Percentiles rank a stretch among this genome's conserved stretches.
phyloP scores from a whole-genome alignment of 2,797 vertebrate genomes.

The Sebastes trivittatus region DNA sequence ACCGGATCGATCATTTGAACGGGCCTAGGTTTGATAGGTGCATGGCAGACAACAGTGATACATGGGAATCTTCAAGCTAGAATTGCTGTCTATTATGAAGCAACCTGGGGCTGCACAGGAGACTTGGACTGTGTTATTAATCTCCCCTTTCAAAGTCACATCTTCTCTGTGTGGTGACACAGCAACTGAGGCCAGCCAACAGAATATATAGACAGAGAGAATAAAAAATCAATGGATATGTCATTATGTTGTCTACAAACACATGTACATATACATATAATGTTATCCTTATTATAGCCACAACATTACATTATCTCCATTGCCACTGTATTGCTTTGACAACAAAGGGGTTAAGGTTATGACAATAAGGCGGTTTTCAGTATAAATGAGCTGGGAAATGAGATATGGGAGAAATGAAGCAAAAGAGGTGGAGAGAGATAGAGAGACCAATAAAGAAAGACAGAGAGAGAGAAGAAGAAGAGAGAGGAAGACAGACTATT shows the following conservation, averaged over 20 bases:
- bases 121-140: neutral
- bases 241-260: neutral
- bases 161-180: neutral
- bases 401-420: neutral
- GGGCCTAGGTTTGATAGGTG: neutral
- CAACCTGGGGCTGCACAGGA: neutral
- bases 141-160: neutral
- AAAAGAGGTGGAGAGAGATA: neutral
- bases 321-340: neutral
- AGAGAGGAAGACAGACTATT: slow-evolving; percentile 3
- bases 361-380: neutral
- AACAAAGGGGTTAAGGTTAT: neutral
- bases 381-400: slow-evolving; percentile 6
- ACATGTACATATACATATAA: too few species aligned
- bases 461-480: neutral
- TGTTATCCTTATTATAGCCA: neutral
- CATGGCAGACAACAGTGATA: neutral
- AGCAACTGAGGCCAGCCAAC: neutral
- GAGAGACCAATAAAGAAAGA: neutral
- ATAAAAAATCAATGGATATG: neutral
- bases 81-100: neutral
- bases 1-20: neutral
- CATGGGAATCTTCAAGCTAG: neutral
- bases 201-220: neutral
- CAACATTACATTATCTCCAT: neutral